Evolutionary conservation across 2,797 vertebrate species (phyloP).

Genomic region (Ispidina lecontei): DNA sequence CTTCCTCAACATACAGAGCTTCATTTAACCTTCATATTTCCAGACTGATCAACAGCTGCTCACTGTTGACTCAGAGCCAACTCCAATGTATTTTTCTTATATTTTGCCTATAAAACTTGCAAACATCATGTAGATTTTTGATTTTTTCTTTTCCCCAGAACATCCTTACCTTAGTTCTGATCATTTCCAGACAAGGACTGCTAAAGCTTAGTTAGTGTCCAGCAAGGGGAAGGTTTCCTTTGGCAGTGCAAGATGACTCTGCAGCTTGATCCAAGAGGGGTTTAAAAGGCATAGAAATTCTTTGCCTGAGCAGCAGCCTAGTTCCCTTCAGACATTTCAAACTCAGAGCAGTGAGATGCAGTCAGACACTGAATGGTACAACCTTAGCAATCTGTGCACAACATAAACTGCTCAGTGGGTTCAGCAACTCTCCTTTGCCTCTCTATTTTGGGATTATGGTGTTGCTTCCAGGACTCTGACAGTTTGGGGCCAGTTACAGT

Average conservation of each 20-base stretch:
- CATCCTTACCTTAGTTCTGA: not conserved
- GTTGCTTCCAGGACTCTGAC: constrained; percentile 17
- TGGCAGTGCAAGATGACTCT: not conserved
- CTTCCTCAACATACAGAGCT: not conserved
- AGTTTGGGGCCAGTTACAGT: constrained; percentile 11
- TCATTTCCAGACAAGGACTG: not conserved
- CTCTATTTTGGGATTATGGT: not conserved
- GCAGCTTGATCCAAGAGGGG: not conserved
- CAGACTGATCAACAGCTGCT: not conserved
- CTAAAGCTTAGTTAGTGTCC: not conserved
- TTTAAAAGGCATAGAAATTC: not conserved
- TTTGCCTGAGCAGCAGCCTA: not conserved
- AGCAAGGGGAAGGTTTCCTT: not conserved
- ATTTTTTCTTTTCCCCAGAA: not conserved
- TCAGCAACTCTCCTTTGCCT: not conserved
- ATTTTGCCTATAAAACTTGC: not conserved
- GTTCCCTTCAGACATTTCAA: not conserved
- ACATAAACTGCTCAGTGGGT: not conserved
- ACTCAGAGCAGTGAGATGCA: not conserved
- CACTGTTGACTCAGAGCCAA: not conserved
- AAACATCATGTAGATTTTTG: not conserved
- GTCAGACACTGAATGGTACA: not conserved
- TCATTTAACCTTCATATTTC: not conserved
- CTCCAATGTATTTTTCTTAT: not conserved
- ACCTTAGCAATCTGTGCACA: not conserved